These are phyloP conservation scores for Clarias macrocephalus DNA, from an alignment of 2,113 vertebrate species.

Conservation along the genomic window DNA sequence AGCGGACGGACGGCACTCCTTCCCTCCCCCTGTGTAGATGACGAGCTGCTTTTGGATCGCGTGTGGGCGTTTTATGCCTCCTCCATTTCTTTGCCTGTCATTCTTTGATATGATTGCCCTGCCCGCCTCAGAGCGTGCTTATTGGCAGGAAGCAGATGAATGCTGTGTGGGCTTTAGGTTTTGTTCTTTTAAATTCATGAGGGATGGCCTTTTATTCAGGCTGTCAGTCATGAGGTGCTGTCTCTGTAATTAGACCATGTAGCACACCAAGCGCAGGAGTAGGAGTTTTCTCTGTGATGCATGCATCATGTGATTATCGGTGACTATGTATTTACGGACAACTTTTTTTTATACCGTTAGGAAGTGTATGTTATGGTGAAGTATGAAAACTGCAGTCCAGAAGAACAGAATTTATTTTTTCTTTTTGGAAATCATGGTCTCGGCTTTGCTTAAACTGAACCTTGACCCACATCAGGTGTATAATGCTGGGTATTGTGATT, in stretches of 20 bases:
- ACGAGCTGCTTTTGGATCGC: slow-evolving; percentile 58
- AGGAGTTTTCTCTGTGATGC: slow-evolving; percentile 10
- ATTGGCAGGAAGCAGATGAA: slow-evolving; percentile 16
- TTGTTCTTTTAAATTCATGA: slow-evolving; percentile 45
- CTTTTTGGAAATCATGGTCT: background rate
- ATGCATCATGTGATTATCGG: slow-evolving; percentile 15
- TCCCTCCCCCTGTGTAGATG: slow-evolving; percentile 46
- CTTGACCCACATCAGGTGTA: background rate
- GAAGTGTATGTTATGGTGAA: background rate
- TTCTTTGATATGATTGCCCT: slow-evolving; percentile 44
- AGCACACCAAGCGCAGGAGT: slow-evolving; percentile 5
- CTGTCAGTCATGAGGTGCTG: slow-evolving; percentile 43
- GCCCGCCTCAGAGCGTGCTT: slow-evolving; percentile 37
- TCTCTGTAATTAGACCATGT: slow-evolving; percentile 45
- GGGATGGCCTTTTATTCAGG: slow-evolving; percentile 37
- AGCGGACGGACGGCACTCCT: background rate
- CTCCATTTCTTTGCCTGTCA: slow-evolving; percentile 53
- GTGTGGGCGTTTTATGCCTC: slow-evolving; percentile 59
- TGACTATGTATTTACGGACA: background rate
- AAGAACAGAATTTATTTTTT: background rate
- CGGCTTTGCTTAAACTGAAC: background rate
- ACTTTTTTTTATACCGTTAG: background rate
- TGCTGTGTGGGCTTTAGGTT: slow-evolving; percentile 41
- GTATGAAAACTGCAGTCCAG: background rate
- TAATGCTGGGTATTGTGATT: background rate